Evolutionary conservation across 1,140 invertebrate genomes (phyloP).

Genomic region (Diachasma alloeum): DNA sequence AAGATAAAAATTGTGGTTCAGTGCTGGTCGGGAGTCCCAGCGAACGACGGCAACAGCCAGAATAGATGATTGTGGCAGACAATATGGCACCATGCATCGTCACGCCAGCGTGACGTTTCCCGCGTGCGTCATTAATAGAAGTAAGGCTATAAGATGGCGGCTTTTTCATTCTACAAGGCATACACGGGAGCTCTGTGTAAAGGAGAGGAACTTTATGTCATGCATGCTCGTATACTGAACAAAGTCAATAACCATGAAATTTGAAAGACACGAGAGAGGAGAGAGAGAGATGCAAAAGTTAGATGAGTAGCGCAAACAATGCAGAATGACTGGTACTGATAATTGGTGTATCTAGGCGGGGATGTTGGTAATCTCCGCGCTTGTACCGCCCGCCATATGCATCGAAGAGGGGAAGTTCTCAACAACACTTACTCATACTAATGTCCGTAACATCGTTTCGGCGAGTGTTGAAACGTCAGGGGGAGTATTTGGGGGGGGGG

Average conservation of each 20-base stretch:
- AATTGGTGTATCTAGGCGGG: neutral
- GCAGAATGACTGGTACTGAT: constrained; percentile 40
- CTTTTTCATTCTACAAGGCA: neutral
- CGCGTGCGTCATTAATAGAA: constrained; percentile 59
- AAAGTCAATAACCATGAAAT: no score
- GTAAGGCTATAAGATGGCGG: constrained; percentile 61
- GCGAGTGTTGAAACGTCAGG: neutral
- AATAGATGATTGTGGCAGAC: constrained; percentile 55
- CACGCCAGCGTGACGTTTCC: constrained; percentile 54
- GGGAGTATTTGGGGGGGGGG: constrained; percentile 15
- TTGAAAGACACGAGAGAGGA: constrained; percentile 1
- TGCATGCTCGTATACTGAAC: no score
- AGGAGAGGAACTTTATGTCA: no score
- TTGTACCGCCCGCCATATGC: neutral
- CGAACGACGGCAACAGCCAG: constrained; percentile 39
- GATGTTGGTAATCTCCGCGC: neutral
- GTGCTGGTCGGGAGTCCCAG: constrained; percentile 54
- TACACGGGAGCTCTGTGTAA: no score
- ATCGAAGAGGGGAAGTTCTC: constrained; percentile 10
- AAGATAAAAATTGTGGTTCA: constrained; percentile 58
- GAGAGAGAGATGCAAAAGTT: constrained; percentile 32
- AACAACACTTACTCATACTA: neutral
- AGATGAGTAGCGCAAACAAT: constrained; percentile 38
- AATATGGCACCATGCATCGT: constrained; percentile 59
- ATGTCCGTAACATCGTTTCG: neutral